Conservation (phyloP, 2,797 vertebrate genomes). For the Parambassis ranga region DNA sequence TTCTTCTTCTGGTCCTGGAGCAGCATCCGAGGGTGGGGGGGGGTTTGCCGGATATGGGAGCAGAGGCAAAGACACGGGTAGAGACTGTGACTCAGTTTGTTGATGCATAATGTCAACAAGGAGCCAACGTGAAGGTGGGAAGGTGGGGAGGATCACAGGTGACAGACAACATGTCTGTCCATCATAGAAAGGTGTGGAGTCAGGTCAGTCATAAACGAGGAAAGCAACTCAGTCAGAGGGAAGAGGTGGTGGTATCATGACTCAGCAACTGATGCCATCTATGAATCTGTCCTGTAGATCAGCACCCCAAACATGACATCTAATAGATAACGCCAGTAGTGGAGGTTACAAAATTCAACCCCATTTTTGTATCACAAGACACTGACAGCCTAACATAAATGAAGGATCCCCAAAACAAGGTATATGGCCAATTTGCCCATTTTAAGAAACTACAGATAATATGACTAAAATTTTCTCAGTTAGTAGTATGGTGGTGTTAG, state of each 20-base stretch:
- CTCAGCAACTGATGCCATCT: constrained; percentile 50
- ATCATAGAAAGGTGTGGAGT: constrained; percentile 33
- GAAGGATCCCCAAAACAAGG: too few relatives aligned
- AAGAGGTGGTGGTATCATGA: constrained; percentile 26
- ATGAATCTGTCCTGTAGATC: constrained; percentile 15
- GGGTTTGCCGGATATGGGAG: constrained; percentile 42
- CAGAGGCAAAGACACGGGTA: constrained; percentile 65
- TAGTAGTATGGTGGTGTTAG: background rate
- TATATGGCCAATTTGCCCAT: too few relatives aligned
- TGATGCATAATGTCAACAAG: constrained; percentile 51
- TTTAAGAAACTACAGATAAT: too few relatives aligned
- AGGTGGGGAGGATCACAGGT: constrained; percentile 5
- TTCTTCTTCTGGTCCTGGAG: constrained; percentile 92
- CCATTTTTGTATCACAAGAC: background rate
- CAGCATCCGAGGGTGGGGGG: constrained; percentile 65
- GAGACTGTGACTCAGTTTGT: constrained; percentile 67
- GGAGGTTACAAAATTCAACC: background rate
- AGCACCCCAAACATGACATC: background rate
- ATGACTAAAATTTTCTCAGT: too few relatives aligned
- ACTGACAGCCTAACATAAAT: background rate
- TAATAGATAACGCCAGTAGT: background rate
- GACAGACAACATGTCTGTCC: constrained; percentile 50
- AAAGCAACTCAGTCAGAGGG: constrained; percentile 29
- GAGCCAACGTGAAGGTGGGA: constrained; percentile 22
- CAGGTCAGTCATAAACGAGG: constrained; percentile 40